Base-by-base conservation (phyloP, 2,797 vertebrate genomes). In the Oreortyx pictus region DNA sequence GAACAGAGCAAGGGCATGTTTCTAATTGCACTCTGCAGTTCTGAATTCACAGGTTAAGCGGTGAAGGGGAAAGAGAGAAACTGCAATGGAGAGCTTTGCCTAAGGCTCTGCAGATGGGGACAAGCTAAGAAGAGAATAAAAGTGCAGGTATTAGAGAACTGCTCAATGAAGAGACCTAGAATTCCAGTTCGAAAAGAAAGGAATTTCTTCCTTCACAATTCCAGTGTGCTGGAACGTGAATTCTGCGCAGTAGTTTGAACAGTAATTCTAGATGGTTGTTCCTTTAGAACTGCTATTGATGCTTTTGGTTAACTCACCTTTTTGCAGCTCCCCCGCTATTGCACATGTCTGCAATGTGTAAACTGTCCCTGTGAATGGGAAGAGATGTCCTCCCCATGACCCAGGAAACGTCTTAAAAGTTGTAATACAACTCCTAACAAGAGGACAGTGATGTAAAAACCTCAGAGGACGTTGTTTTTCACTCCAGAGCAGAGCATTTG, bases 31-130 rank as follows among this genome's bases (percentile, higher is more conserved):
- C 43, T 57, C 65, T 62, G 61, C 82, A 77, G 78, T 88, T 93
- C 81, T 2, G 2, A 89, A 70, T 84, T 88, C 74, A 44, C 24
- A 0, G 0, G 76, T 60, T 52, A 74, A 86, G 49, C 77, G 35
- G 31, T 43, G 41, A 64, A 80, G 35, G 56, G 61, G 80, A 74
- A 89, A 67, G 39, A 67, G 50, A n/a, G 75, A 60, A 74, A 25
- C 11, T 82, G 78, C 60, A 78, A 79, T 59, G 54, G 33, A 82
- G 67, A 86, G 82, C 57, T 89, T 90, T 90, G 82, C 82, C 76
- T 87, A 67, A 93, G 61, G 86, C 89, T 56, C 79, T 93, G 82
- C 94, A 88, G 82, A 44, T 83, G 52, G 66, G 74, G 66, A 90
- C 91, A 68, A 89, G 81, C 1, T 5, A 73, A 29, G 68, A 88